Conservation (phyloP, 1,140 invertebrate genomes). For the Brachionus plicatilis region DNA sequence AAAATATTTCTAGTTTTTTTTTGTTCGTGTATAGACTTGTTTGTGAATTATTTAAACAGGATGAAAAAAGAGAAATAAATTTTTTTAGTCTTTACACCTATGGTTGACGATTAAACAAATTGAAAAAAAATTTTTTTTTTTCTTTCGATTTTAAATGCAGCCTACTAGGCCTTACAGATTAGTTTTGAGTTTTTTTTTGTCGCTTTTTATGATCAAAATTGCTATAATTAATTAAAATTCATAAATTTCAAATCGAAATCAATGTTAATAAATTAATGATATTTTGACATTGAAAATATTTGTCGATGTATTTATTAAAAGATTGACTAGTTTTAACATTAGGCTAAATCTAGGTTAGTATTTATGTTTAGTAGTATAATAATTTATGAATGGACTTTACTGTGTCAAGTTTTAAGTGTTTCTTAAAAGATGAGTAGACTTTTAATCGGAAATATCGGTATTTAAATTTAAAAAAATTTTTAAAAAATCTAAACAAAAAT, state of each 20-base stretch:
- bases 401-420: not conserved
- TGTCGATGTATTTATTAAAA: not conserved
- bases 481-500: too few relatives aligned
- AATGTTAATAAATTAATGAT: not conserved
- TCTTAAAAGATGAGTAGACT: too few relatives aligned
- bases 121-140: not conserved
- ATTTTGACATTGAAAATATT: not conserved
- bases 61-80: not conserved
- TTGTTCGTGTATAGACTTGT: not conserved
- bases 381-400: not conserved
- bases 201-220: not conserved
- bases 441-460: too few relatives aligned
- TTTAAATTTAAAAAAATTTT: too few relatives aligned
- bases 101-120: not conserved
- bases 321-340: not conserved
- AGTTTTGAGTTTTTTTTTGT: not conserved
- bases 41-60: not conserved
- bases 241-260: not conserved
- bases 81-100: not conserved
- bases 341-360: not conserved
- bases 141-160: not conserved
- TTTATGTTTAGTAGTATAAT: not conserved
- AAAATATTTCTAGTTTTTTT: not conserved
- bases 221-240: not conserved
- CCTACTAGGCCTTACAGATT: not conserved